Evolutionary conservation across 2,888 invertebrate species (phyloP).

Genomic region (Chironomus riparius): DNA sequence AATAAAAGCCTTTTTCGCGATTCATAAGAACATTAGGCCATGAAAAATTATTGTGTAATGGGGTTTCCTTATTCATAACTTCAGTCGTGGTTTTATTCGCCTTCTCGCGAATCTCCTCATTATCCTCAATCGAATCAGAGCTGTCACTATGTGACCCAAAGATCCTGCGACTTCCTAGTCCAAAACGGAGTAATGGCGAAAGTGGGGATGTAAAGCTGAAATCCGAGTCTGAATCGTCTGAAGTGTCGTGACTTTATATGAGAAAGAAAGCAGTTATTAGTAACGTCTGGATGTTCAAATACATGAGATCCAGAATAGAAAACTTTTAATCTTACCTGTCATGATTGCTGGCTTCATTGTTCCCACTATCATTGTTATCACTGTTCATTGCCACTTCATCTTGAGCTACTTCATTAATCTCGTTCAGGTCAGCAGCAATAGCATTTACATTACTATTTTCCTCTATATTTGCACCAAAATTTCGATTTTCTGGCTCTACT

Average conservation of each 20-base stretch:
- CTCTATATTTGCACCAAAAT: too few species aligned
- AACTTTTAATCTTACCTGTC: background rate
- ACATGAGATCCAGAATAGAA: too few species aligned
- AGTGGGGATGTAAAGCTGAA: conserved; percentile 8
- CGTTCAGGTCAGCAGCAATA: background rate
- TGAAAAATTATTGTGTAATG: background rate
- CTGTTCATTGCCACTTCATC: background rate
- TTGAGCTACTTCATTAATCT: background rate
- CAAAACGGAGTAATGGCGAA: conserved; percentile 7
- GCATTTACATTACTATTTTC: background rate
- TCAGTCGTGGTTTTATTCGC: conserved; percentile 9
- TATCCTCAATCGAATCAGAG: background rate
- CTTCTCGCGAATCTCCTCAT: conserved; percentile 9
- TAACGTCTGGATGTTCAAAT: too few species aligned
- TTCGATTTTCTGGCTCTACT: background rate
- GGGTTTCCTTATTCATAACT: conserved; percentile 9
- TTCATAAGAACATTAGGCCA: conserved; percentile 6
- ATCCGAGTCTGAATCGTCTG: background rate
- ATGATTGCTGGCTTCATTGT: background rate
- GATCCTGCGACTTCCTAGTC: background rate
- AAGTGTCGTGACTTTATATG: background rate
- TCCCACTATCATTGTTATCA: background rate
- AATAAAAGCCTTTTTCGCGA: conserved; percentile 12
- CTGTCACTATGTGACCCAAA: background rate
- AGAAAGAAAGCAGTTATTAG: too few species aligned